Evolutionary conservation across 2,113 vertebrate species (phyloP).

Genomic region (Isurus oxyrinchus): DNA sequence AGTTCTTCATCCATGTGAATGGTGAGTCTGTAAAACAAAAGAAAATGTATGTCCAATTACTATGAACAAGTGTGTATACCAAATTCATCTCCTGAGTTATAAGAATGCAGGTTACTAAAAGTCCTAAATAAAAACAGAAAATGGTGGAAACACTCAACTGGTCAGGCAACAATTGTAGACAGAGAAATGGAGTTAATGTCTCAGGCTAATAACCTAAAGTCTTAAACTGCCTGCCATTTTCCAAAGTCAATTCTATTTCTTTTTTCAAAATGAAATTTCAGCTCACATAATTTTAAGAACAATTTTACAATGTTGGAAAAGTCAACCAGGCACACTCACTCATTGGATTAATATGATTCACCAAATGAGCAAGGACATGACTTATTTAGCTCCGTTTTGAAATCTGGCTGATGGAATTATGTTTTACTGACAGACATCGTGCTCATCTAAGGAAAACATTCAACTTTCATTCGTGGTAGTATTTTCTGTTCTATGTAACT

Average conservation of each 20-base stretch:
- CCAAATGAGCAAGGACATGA: neutral
- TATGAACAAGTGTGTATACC: neutral
- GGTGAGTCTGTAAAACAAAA: slow-evolving; percentile 68
- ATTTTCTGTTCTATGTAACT: neutral
- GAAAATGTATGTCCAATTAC: neutral
- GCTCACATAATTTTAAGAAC: neutral
- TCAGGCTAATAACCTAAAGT: neutral
- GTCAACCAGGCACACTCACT: neutral
- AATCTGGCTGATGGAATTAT: neutral
- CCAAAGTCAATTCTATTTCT: neutral
- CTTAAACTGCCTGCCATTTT: neutral
- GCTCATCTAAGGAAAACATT: neutral
- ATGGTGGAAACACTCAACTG: neutral
- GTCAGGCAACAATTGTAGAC: neutral
- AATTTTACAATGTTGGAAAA: neutral
- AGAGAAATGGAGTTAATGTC: neutral
- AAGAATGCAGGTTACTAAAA: neutral
- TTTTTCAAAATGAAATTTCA: neutral
- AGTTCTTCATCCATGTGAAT: slow-evolving; percentile 99
- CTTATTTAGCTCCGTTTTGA: neutral
- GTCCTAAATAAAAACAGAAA: neutral
- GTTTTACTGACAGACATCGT: neutral
- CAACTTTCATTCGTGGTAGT: neutral
- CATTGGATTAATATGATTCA: neutral
- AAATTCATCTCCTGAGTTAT: neutral